Evolutionary conservation across 1,140 invertebrate genomes (phyloP), one percentile per base, ranked within the genome.

Genomic region (Heliconius nattereri): DNA sequence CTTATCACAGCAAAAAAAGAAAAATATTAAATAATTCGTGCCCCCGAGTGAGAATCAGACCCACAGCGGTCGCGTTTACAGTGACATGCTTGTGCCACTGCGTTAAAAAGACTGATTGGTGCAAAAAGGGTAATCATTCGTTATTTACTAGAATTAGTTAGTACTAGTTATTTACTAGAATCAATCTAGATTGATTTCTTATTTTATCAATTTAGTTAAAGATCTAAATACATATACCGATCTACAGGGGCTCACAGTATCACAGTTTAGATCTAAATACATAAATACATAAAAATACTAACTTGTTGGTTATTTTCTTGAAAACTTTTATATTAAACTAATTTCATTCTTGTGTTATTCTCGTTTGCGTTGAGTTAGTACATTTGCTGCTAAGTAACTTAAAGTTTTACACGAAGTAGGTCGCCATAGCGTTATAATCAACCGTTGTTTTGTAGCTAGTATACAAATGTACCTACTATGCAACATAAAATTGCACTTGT

Each of bases 301-400:
- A 23, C n/a, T 60, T 26, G 20, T 60, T n/a, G n/a, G 57, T 23
- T 60, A 60, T 60, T 60, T 60, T 60, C 57, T 23, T 11, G n/a
- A 11, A 60, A 60, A 60, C 57, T 60, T 60, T 60, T 60, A n/a
- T 60, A 60, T 60, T 26, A 60, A 60, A 60, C 57, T 60, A 60
- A 60, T 60, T 60, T 60, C 57, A n/a, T 60, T 60, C 23, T 60
- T 60, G n/a, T 60, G 57, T 60, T 23, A 60, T 60, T 60, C 57
- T 76, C 32, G 75, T 76, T 76, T 45, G 73, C 37, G 71, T 71
- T 40, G 49, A 76, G 26, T 45, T 49, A 78, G 66, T 71, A 73
- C 73, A 73, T 77, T 78, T 70, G 57, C 75, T 76, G 57, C 57
- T 76, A 76, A 76, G 75, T 76, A 70, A 76, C 75, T 37, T 76